Base-by-base conservation (phyloP, 1,140 invertebrate species). In the Delia radicum region DNA sequence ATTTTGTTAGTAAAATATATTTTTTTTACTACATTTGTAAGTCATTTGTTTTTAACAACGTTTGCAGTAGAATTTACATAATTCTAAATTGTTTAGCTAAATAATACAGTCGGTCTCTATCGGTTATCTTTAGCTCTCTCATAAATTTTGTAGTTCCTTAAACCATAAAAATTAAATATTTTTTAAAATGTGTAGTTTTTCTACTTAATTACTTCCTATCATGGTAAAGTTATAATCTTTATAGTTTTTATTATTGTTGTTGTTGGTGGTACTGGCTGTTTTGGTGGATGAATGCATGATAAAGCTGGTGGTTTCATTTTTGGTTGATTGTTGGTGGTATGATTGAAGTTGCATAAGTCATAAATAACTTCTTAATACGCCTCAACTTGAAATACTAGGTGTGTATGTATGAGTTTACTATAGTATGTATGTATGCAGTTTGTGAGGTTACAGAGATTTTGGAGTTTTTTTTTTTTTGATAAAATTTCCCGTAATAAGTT, bases 361-460 rank as follows among this genome's bases (percentile, higher is more conserved):
- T 69, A 69, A 69, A 69, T 69, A 37, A 69, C 65, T 69, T 69
- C 65, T 69, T 37, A 69, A 69, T 37, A 69, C 65, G 65, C 65
- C 65, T 69, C 29, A n/a, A n/a, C n/a, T n/a, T n/a, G n/a, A n/a
- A n/a, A n/a, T 33, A 24, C n/a, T 10, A 55, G 8, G 48, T 48
- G 10, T 5, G 31, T 42, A 13, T 42, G 3, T 42, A 10, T 42
- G 6, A 2, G 3, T 42, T 42, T 42, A 33, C 13, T 33, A 33
- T 3, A 8, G n/a, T 55, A 55, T 21, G n/a, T 0, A 37, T 37
- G 3, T 1, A 37, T 24, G 26, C 10, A 63, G 7, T 13, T 63
- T 15, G 65, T 33, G 31, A 69, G 65, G 18, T 21, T 69, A 24
- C 21, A 55, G 24, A 55, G n/a, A 10, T 24, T 27, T 24, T 7